These are phyloP conservation scores for Bathybates hornii DNA, from an alignment of 2,113 vertebrate genomes.

Conservation along the genomic window DNA sequence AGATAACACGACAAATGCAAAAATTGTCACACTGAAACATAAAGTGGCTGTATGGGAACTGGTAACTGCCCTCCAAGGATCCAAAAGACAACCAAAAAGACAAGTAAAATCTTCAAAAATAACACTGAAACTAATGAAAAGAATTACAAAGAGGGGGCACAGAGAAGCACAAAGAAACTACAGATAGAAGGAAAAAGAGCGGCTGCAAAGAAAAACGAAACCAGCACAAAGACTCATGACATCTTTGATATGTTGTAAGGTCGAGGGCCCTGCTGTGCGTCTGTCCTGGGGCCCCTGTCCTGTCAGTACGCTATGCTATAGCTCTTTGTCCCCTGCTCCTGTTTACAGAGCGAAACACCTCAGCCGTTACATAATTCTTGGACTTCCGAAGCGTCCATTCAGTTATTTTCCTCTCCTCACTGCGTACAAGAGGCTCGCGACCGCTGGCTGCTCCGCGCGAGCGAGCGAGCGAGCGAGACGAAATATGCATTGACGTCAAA, in stretches of 20 bases:
- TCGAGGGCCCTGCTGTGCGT: neutral
- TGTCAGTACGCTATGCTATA: neutral
- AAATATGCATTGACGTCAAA: constrained; percentile 74
- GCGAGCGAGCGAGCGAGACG: constrained; percentile 7
- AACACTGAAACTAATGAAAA: neutral
- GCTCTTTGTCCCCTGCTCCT: neutral
- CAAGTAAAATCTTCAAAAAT: neutral
- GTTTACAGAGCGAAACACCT: neutral
- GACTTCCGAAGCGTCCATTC: constrained; percentile 1
- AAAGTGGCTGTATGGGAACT: neutral
- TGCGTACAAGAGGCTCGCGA: constrained; percentile 7
- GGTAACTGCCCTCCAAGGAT: neutral
- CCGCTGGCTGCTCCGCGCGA: constrained; percentile 3
- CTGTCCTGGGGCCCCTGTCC: neutral
- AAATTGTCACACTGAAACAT: neutral
- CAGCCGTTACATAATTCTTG: constrained; percentile 28
- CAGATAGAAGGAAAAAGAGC: neutral
- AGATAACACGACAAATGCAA: neutral
- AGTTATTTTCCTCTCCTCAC: neutral
- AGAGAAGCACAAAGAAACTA: neutral
- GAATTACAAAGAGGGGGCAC: neutral
- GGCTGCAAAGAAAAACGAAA: neutral
- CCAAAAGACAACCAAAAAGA: neutral
- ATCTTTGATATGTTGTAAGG: neutral
- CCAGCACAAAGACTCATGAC: neutral